Evolutionary conservation across 2,888 invertebrate genomes (phyloP), one percentile per base, ranked within the genome.

Genomic region (Tiphia femorata): DNA sequence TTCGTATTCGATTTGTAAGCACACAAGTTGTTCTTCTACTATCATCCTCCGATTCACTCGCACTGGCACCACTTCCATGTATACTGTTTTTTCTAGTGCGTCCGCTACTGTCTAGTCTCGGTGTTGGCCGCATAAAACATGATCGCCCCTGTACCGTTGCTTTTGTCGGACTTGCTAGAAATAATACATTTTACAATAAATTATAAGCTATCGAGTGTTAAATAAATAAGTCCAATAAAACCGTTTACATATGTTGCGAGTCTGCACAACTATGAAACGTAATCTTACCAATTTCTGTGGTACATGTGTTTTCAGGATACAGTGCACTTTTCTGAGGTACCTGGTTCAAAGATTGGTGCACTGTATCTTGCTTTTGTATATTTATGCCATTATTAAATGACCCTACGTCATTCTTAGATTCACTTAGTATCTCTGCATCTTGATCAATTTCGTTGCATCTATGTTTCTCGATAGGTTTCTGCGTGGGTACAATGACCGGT

Each of bases 31-130:
- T 14, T 64, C 77, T 82, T 62, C 78, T 81, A 37, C 67, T 77
- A 64, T 90, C 90, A 77, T 91, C 91, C 67, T 91, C 91, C 0
- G 90, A 90, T 79, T 91, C 91, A 80, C 90, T 91, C 8, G 80
- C 81, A 82, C 90, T 91, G 8, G 79, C 78, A 21, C 80, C 80
- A 35, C 80, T 81, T 14, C 81, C 80, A 30, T 78, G 78, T 64
- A 88, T 82, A 80, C 91, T 91, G 72, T 91, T 91, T 66, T 91
- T 87, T 52, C 92, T 86, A 52, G 78, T 63, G 59, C 81, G 59
- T 25, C 75, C 76, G 6, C 69, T 67, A 8, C 87, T 84, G 16
- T 89, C 88, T 47, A 92, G 85, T 67, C 89, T 86, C 0, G 92
- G 92, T 3, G 88, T 87, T 2, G 92, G 91, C 30, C 90, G 87